Evolutionary conservation across 1,140 invertebrate species (phyloP), one percentile per base, ranked within the genome.

Genomic region (Rhyzopertha dominica): DNA sequence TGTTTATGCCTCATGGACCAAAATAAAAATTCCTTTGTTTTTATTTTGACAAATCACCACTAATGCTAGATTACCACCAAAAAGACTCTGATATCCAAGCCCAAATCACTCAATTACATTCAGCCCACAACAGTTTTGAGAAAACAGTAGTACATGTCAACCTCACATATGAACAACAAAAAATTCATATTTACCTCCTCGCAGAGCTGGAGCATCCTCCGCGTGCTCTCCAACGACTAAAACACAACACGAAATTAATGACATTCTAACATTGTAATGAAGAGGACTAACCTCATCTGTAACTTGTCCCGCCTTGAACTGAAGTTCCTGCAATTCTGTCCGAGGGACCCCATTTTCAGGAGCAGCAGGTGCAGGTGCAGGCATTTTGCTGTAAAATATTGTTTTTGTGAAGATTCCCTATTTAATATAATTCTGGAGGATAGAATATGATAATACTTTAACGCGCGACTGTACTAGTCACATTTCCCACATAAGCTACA

Each of bases 201-300:
- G 71, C 92, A 95, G 70, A 96, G 76, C 47, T 82, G 74, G 72
- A 97, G 77, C 95, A 98, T 98, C 65, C 93, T 88, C 61, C 95
- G 78, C 17, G 95, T 98, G 60, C 90, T 91, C 71, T 98, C 95
- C 79, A 98, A 69, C 14, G 95, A 96, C 92, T 95, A 89, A 61
- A 54, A 43, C 25, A 55, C 29, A 38, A 38, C 16, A 22, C 46
- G 47, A 9, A 42, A 40, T 25, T 45, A 20, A 32, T 47, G 9
- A 30, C 19, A 43, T 14, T 12, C 19, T 4, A 22, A 44, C 17
- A 19, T 32, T 12, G 3, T 37, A 22, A 39, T 4, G 31, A 23
- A 26, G n/a, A 26, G 28, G 7, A 54, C 34, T 75, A 66, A 91
- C 88, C 74, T 92, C 91, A 87, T 96, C 91, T 59, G 91, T 93